These are phyloP conservation scores for Thalassarche chlororhynchos DNA, from an alignment of 2,113 vertebrate species.

Conservation along the genomic window DNA sequence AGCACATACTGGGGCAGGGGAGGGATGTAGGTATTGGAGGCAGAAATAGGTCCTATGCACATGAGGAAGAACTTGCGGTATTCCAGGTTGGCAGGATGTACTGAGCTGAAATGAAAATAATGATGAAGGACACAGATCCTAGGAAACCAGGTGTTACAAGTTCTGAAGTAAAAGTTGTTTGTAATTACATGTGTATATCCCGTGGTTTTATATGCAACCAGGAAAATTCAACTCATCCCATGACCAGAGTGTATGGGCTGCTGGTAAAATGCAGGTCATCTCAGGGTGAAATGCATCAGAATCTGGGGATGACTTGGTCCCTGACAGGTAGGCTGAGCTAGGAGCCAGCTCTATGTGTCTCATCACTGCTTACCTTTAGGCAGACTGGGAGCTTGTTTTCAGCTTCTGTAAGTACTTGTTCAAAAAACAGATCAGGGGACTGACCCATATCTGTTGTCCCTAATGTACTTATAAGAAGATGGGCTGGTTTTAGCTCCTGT, in stretches of 20 bases:
- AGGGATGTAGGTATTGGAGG: neutral
- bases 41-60: neutral
- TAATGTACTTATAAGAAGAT: neutral
- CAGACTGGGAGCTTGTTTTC: neutral
- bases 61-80: neutral
- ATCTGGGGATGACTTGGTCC: neutral
- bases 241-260: neutral
- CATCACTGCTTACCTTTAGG: neutral
- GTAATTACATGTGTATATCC: neutral
- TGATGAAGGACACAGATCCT: neutral
- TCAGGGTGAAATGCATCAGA: neutral
- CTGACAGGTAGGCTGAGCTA: neutral
- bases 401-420: neutral
- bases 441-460: neutral
- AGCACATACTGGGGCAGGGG: neutral
- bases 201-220: neutral
- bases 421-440: neutral
- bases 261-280: neutral
- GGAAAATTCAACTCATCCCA: neutral
- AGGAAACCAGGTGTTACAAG: neutral
- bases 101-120: neutral
- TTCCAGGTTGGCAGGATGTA: neutral
- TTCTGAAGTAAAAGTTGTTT: neutral
- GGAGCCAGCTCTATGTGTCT: neutral
- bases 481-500: neutral